A percentile compares a stretch with the other conserved stretches of the same genome.
These are phyloP conservation scores for Poecilia velifera DNA, from an alignment of 2,797 vertebrate genomes.

Conservation along the genomic window DNA sequence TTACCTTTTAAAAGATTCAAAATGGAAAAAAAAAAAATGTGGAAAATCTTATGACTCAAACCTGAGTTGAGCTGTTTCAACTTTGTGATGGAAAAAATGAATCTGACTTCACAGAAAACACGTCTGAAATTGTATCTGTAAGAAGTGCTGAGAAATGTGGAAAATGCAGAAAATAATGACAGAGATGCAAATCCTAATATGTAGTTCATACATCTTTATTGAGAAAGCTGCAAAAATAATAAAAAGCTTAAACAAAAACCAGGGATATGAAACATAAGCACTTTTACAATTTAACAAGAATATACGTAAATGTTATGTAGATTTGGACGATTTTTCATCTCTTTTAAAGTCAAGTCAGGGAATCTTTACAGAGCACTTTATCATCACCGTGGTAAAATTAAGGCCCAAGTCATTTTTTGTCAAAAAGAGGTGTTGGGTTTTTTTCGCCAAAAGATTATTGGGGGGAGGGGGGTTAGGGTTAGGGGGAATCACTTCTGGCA, in stretches of 20 bases:
- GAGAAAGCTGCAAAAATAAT: neutral
- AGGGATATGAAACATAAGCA: neutral
- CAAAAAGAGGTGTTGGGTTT: too few relatives aligned
- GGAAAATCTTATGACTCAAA: constrained; percentile 9
- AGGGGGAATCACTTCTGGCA: too few relatives aligned
- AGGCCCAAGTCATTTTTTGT: too few relatives aligned
- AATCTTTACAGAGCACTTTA: neutral
- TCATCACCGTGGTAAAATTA: too few relatives aligned
- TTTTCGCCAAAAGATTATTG: too few relatives aligned
- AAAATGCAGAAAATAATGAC: neutral
- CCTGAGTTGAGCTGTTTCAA: neutral
- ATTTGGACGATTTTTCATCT: neutral
- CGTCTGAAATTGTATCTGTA: neutral
- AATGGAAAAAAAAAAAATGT: neutral
- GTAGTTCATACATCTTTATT: constrained; percentile 28
- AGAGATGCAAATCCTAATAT: neutral
- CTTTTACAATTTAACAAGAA: neutral
- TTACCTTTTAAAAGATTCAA: neutral
- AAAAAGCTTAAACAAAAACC: too few relatives aligned
- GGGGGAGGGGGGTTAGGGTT: too few relatives aligned
- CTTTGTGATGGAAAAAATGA: neutral
- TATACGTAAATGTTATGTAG: neutral
- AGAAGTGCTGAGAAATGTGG: neutral
- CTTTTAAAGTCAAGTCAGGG: neutral
- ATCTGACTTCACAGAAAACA: constrained; percentile 22